Percentiles rank a stretch among this genome's conserved stretches.
phyloP scores from a whole-genome alignment of 2,797 vertebrate genomes.

The Crenuchus spilurus region DNA sequence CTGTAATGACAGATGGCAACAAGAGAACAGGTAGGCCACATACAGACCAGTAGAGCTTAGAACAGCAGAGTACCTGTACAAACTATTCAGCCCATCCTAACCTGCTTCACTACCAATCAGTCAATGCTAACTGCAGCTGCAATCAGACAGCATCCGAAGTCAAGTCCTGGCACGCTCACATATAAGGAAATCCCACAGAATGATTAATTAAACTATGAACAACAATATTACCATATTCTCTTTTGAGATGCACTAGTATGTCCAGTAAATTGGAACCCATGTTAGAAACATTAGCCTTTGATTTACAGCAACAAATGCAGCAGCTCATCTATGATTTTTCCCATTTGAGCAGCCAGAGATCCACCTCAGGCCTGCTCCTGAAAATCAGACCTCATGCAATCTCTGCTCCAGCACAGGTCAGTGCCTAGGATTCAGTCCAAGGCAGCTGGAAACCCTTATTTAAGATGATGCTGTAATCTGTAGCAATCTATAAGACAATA shows the following conservation, averaged over 20 bases:
- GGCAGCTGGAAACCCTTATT: conserved; percentile 13
- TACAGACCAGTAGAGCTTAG: not conserved
- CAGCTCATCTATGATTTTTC: not conserved
- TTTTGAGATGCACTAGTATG: not conserved
- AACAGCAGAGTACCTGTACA: not conserved
- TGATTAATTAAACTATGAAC: too few relatives aligned
- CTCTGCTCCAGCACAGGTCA: not conserved
- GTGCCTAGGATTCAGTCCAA: not conserved
- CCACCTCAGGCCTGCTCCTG: not conserved
- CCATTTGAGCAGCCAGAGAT: not conserved
- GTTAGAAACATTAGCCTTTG: too few relatives aligned
- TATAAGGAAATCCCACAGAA: too few relatives aligned
- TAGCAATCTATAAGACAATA: too few relatives aligned
- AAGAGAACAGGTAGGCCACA: not conserved
- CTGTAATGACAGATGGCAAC: not conserved
- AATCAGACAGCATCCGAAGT: not conserved
- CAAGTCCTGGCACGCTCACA: too few relatives aligned
- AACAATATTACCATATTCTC: not conserved
- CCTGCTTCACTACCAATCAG: not conserved
- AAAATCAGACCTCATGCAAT: not conserved
- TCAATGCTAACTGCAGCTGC: not conserved
- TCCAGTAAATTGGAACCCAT: too few relatives aligned
- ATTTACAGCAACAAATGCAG: not conserved
- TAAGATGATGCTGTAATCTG: not conserved
- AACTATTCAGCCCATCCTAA: not conserved